phyloP scores from a whole-genome alignment of 2,888 invertebrate species.

The Plusia festucae region DNA sequence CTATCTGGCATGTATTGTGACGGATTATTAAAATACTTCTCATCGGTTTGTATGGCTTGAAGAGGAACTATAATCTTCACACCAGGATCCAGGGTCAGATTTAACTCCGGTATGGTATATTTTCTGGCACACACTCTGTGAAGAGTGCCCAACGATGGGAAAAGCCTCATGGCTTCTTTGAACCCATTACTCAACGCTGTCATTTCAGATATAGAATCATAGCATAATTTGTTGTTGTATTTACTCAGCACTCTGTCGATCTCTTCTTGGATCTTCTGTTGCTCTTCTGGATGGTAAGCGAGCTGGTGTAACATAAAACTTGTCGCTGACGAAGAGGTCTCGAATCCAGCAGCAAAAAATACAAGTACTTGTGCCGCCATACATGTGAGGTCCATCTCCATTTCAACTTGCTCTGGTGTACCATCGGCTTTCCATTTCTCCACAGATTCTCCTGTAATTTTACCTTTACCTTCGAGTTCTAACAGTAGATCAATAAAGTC shows the following conservation, averaged over 20 bases:
- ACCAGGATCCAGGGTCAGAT: slow-evolving; percentile 72
- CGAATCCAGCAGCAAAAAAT: slow-evolving; percentile 83
- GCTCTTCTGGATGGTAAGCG: slow-evolving; percentile 77
- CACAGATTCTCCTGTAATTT: slow-evolving; percentile 73
- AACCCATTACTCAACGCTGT: slow-evolving; percentile 67
- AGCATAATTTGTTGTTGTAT: slow-evolving; percentile 72
- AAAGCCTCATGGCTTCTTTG: slow-evolving; percentile 74
- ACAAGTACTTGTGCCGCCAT: slow-evolving; percentile 75
- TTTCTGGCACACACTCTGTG: slow-evolving; percentile 69
- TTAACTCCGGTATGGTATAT: slow-evolving; percentile 68
- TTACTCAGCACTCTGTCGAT: slow-evolving; percentile 73
- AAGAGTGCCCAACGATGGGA: slow-evolving; percentile 71
- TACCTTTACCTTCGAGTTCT: slow-evolving; percentile 69
- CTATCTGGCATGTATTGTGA: slow-evolving; percentile 70
- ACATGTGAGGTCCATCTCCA: slow-evolving; percentile 68
- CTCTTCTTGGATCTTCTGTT: slow-evolving; percentile 73
- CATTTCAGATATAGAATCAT: slow-evolving; percentile 75
- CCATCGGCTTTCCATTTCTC: slow-evolving; percentile 69
- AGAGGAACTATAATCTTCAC: slow-evolving; percentile 74
- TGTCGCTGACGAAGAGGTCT: slow-evolving; percentile 82
- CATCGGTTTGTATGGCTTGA: slow-evolving; percentile 75
- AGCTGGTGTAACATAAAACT: slow-evolving; percentile 77
- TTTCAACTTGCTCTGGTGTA: slow-evolving; percentile 63
- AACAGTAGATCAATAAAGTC: slow-evolving; percentile 74
- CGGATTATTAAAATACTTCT: slow-evolving; percentile 74